Evolutionary conservation across 2,888 invertebrate species (phyloP).

Genomic region (Parnassius mnemosyne): DNA sequence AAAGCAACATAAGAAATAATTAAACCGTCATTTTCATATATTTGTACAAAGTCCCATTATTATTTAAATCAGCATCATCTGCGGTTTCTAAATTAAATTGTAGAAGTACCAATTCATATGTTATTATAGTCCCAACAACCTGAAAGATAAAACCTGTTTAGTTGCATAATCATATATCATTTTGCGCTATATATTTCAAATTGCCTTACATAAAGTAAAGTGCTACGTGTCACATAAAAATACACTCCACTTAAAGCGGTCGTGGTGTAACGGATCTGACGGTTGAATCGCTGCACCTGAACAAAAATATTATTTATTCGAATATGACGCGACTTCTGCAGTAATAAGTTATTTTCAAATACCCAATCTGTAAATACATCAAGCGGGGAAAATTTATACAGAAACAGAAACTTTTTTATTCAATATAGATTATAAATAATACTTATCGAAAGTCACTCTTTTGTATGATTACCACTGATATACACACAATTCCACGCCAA

Average conservation of each 20-base stretch:
- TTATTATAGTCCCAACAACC: slow-evolving; percentile 8
- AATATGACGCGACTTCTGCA: slow-evolving; percentile 22
- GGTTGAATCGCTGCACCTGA: slow-evolving; percentile 81
- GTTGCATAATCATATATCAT: background rate
- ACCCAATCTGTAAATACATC: no score
- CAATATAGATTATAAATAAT: no score
- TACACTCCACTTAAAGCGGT: slow-evolving; percentile 77
- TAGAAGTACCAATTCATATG: slow-evolving; percentile 11
- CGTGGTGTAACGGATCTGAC: slow-evolving; percentile 80
- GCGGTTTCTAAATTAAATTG: slow-evolving; percentile 5
- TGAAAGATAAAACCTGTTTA: background rate
- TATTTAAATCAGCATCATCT: slow-evolving; percentile 1
- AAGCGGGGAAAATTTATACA: no score
- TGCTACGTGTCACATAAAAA: slow-evolving; percentile 78
- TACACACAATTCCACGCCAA: no score
- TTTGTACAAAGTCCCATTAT: background rate
- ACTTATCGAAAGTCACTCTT: no score
- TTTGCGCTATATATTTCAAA: background rate
- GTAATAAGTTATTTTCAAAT: no score
- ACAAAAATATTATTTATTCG: slow-evolving; percentile 16
- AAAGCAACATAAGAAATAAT: background rate
- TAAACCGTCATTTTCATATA: background rate
- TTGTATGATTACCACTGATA: no score
- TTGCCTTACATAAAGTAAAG: slow-evolving; percentile 72
- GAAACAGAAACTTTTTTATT: no score